phyloP scores from a whole-genome alignment of 2,888 invertebrate species.

The Ischnura elegans region DNA sequence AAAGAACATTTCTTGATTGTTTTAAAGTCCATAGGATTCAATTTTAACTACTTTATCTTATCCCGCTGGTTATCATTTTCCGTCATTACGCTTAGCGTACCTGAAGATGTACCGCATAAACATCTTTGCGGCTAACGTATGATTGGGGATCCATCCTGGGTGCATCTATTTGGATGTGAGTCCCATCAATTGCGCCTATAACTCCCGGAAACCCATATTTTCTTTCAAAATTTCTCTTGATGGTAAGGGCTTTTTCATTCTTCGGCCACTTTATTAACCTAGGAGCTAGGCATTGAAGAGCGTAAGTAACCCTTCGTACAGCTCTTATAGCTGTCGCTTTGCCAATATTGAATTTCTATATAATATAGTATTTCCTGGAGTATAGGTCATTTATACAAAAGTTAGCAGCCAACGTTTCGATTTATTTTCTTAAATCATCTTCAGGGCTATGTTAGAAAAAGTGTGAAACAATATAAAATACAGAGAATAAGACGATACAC shows the following conservation, averaged over 20 bases:
- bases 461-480: too few species aligned
- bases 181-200: not conserved
- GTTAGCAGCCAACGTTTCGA: too few species aligned
- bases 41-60: too few species aligned
- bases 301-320: not conserved
- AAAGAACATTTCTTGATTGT: too few species aligned
- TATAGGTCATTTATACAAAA: too few species aligned
- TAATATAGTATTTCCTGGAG: too few species aligned
- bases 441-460: too few species aligned
- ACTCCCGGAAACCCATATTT: not conserved
- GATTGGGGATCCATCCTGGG: not conserved
- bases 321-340: not conserved
- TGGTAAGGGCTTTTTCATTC: not conserved
- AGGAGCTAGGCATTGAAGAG: not conserved
- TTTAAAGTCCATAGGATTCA: too few species aligned
- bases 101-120: not conserved
- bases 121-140: not conserved
- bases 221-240: not conserved
- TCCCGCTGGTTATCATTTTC: too few species aligned
- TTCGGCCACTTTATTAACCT: not conserved
- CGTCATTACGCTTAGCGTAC: not conserved
- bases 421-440: too few species aligned
- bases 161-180: not conserved
- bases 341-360: not conserved
- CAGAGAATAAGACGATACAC: too few species aligned